Evolutionary conservation across 2,113 vertebrate genomes (phyloP).

Genomic region (Sinocyclocheilus anophthalmus): DNA sequence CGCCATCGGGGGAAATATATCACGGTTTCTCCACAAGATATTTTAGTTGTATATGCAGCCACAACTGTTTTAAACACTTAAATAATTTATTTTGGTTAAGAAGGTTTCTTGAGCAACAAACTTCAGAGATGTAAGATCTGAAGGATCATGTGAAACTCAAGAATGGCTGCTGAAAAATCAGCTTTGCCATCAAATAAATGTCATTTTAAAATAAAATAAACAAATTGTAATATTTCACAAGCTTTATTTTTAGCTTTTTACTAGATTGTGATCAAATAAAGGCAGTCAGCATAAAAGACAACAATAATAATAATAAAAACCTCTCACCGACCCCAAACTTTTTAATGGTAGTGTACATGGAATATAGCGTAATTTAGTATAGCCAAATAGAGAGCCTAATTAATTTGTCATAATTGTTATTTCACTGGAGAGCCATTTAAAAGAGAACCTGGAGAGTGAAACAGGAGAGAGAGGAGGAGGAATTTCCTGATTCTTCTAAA

Average conservation of each 20-base stretch:
- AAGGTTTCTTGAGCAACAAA: background rate
- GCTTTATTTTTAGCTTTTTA: too few species aligned
- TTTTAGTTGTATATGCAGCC: too few species aligned
- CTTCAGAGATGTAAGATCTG: too few species aligned
- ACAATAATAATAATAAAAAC: background rate
- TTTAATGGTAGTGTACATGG: background rate
- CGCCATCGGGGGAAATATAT: too few species aligned
- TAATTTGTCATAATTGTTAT: conserved; percentile 60
- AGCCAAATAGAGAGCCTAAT: conserved; percentile 63
- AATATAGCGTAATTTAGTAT: background rate
- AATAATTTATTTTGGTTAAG: too few species aligned
- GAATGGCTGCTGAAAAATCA: background rate
- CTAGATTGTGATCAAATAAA: background rate
- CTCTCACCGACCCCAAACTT: too few species aligned
- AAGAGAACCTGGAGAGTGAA: conserved; percentile 30
- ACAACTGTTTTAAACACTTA: background rate
- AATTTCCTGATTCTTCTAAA: background rate
- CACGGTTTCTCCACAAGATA: background rate
- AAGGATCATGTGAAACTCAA: background rate
- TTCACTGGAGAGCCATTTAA: conserved; percentile 22
- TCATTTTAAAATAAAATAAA: background rate
- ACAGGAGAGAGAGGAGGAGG: conserved; percentile 32
- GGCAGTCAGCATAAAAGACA: background rate
- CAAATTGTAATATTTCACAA: background rate
- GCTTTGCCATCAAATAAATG: background rate